Evolutionary conservation across 2,797 vertebrate genomes (phyloP).

Genomic region (Dipus sagitta): DNA sequence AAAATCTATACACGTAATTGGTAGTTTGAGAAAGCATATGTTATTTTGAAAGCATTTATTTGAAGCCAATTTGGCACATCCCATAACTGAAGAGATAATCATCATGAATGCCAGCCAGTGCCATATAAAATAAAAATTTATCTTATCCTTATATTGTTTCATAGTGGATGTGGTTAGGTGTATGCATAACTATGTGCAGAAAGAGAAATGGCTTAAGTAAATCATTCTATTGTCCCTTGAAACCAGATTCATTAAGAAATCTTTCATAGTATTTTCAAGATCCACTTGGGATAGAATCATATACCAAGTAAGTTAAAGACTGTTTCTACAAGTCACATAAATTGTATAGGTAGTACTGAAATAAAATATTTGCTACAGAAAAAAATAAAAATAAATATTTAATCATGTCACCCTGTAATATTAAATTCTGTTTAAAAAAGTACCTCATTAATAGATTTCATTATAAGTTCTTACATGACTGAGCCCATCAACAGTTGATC

Average conservation of each 20-base stretch:
- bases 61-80: conserved; percentile 49
- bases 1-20: not conserved
- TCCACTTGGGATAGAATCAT: conserved; percentile 56
- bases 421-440: conserved; percentile 40
- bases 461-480: conserved; percentile 44
- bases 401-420: conserved; percentile 14
- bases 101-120: conserved; percentile 11
- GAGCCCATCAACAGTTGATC: conserved; percentile 48
- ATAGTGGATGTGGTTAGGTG: conserved; percentile 35
- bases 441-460: conserved; percentile 49
- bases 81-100: not conserved
- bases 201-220: conserved; percentile 47
- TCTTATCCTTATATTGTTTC: conserved; percentile 50
- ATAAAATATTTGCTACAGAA: conserved; percentile 53
- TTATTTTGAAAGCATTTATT: conserved; percentile 66
- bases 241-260: conserved; percentile 25
- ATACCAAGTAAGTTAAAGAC: conserved; percentile 29
- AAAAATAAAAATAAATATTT: conserved; percentile 68
- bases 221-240: conserved; percentile 48
- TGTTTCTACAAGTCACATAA: not conserved
- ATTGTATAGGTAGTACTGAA: conserved; percentile 57
- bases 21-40: conserved; percentile 48
- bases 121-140: conserved; percentile 36
- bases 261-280: conserved; percentile 45
- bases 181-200: not conserved